Evolutionary conservation across 92 coral and sea anemone genomes (phyloP), one percentile per base, ranked within the genome.

Genomic region (Galaxea fascicularis): DNA sequence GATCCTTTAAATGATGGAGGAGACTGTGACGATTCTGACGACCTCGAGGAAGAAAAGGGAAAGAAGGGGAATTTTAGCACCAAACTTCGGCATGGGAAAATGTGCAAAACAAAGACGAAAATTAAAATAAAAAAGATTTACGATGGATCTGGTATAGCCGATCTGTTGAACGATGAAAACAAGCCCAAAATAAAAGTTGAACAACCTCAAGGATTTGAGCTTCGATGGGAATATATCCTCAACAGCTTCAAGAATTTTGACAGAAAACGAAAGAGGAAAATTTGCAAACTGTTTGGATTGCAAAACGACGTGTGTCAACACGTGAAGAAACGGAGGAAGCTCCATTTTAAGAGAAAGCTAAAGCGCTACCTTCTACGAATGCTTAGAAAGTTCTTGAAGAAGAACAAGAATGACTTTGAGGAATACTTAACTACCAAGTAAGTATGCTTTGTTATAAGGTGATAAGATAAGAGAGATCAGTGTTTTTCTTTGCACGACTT

Each of bases 181-280:
- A 57, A 16, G 2, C 80, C 57, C 27, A 49, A 47, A 46, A 31
- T 83, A 0, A 47, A 72, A 25, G 87, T 75, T 25, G 87, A 75
- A 51, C 80, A 83, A 17, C 86, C 86, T 26, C 28, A 45, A 26
- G 87, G 80, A 20, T 83, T 75, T 72, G 82, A 83, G 15, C 87
- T 75, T 62, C 49, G 82, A 60, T 73, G 87, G 80, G 65, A 83
- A 64, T 64, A 73, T 17, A 65, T 72, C 25, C 63, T 83, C 0
- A 75, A 73, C 73, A 75, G 63, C 60, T 74, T 83, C 72, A 73
- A 63, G 65, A 64, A 83, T 74, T 73, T 73, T 18, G 75, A 47
- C 25, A 30, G n/a, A 15, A 74, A 83, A 49, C 51, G 77, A 74
- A 74, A 29, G 46, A 75, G 62, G 60, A 62, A 73, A 51, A 47